phyloP scores from a whole-genome alignment of 2,113 vertebrate species.

The Podarcis muralis region DNA sequence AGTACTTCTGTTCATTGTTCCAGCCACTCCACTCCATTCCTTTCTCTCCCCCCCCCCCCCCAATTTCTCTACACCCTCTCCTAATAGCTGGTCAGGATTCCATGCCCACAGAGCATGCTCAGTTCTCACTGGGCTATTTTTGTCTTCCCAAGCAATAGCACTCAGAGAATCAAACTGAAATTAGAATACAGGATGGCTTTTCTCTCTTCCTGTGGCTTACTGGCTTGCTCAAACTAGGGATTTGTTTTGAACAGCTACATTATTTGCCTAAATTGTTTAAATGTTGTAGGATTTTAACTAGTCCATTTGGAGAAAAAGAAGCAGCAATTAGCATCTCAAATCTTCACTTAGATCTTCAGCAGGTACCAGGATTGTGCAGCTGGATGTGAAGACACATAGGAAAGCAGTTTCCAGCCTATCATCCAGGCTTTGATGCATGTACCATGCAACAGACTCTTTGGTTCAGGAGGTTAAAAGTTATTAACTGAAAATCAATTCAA shows the following conservation, averaged over 20 bases:
- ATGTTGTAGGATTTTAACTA: not conserved
- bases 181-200: not conserved
- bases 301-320: rapidly evolving
- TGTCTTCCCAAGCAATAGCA: not conserved
- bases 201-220: not conserved
- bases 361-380: not conserved
- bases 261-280: not conserved
- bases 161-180: not conserved
- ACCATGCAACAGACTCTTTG: not conserved
- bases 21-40: no score
- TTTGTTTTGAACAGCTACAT: not conserved
- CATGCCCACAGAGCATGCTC: no score
- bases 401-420: slow-evolving; percentile 17
- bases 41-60: no score
- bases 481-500: slow-evolving; percentile 56
- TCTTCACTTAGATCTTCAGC: not conserved
- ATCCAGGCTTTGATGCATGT: not conserved
- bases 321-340: not conserved
- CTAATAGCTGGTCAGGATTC: no score
- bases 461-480: slow-evolving; percentile 58
- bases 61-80: no score
- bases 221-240: rapidly evolving
- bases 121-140: no score
- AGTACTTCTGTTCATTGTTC: no score
- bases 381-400: not conserved